A percentile compares a stretch with the other conserved stretches of the same genome.
Conservation (phyloP, 2,797 vertebrate species). For the Premnoplex brunnescens region DNA sequence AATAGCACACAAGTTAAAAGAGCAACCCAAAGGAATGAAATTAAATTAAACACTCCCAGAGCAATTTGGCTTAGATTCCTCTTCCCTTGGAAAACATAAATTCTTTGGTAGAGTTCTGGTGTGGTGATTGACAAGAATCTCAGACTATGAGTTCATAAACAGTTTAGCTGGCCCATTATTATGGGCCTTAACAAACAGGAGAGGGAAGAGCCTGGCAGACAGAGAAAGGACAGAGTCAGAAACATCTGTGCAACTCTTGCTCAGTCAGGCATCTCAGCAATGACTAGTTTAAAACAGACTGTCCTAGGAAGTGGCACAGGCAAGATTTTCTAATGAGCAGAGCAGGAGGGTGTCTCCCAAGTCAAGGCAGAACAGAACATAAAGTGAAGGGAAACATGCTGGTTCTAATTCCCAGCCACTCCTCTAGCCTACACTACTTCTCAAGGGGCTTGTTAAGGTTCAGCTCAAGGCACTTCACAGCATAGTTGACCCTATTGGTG, state of each 20-base stretch:
- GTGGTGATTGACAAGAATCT: not conserved
- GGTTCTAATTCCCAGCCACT: not conserved
- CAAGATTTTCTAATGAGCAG: not conserved
- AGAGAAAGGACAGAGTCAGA: not conserved
- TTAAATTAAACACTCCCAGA: not conserved
- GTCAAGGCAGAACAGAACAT: not conserved
- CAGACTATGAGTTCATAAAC: not conserved
- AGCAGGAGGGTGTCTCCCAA: not conserved
- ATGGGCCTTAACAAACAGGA: not conserved
- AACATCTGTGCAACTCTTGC: not conserved
- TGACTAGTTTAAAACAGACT: not conserved
- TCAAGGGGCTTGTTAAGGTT: accelerated
- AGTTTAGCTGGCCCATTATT: not conserved
- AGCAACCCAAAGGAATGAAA: not conserved
- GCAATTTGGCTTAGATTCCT: not conserved
- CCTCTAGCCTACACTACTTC: not conserved
- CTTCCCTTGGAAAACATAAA: not conserved
- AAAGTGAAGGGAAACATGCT: not conserved
- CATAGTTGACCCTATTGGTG: not conserved
- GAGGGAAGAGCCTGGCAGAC: not conserved
- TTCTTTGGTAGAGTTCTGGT: not conserved
- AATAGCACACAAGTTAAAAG: not conserved
- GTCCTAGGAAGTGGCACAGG: not conserved
- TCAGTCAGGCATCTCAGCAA: not conserved
- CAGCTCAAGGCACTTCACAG: not conserved